phyloP scores from a whole-genome alignment of 1,140 invertebrate genomes.

The Heliconius himera region DNA sequence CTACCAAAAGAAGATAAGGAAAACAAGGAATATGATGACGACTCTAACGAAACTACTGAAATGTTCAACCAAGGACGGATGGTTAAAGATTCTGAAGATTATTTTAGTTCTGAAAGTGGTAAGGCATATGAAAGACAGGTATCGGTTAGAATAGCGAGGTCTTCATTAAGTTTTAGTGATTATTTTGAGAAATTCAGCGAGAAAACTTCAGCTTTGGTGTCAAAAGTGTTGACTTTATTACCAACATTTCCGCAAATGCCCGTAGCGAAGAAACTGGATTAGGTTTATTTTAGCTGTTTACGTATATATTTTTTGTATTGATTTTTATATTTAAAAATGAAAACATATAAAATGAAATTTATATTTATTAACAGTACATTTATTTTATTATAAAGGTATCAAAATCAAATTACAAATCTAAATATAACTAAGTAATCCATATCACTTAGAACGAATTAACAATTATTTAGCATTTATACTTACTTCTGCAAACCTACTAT shows the following conservation, averaged over 20 bases:
- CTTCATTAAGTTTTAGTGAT: constrained; percentile 47
- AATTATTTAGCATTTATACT: not conserved
- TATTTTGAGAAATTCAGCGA: constrained; percentile 52
- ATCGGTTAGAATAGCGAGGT: constrained; percentile 48
- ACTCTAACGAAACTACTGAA: constrained; percentile 41
- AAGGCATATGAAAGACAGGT: constrained; percentile 42
- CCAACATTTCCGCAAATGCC: constrained; percentile 60
- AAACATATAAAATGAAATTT: not conserved
- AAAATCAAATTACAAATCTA: constrained; percentile 3
- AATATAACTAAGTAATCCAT: not conserved
- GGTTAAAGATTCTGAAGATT: constrained; percentile 12
- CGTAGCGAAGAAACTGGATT: constrained; percentile 33
- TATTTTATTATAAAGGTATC: constrained; percentile 17
- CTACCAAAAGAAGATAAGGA: constrained; percentile 44
- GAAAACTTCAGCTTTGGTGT: constrained; percentile 44
- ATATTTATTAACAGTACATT: not conserved
- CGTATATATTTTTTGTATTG: not conserved
- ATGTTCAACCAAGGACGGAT: constrained; percentile 25
- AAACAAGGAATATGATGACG: constrained; percentile 59
- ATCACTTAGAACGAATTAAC: not conserved
- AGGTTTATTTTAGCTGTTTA: not conserved
- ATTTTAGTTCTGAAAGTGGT: constrained; percentile 23
- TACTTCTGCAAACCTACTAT: not conserved
- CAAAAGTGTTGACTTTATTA: constrained; percentile 53
- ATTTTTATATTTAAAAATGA: not conserved